These are phyloP conservation scores for Echeneis naucrates DNA, from an alignment of 2,797 vertebrate genomes.

Conservation along the genomic window DNA sequence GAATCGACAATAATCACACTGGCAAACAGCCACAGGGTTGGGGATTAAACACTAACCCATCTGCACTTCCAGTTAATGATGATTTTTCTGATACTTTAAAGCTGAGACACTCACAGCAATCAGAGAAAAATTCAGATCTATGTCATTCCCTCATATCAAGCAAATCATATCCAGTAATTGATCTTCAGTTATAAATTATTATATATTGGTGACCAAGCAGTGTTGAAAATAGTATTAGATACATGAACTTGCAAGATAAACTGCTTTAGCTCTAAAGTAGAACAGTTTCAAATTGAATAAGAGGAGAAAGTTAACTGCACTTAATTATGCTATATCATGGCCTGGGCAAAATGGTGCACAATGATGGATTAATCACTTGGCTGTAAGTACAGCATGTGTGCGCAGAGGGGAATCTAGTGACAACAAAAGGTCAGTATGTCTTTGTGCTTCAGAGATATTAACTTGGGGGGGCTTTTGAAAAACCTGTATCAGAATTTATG, in stretches of 20 bases:
- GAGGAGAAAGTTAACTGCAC: not conserved
- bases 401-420: not conserved
- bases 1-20: conserved; percentile 39
- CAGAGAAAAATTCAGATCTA: no score
- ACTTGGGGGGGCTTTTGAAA: not conserved
- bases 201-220: not conserved
- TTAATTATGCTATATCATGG: conserved; percentile 34
- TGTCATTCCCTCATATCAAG: not conserved
- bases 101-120: not conserved
- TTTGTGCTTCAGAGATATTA: not conserved
- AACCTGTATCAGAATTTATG: not conserved
- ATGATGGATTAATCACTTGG: conserved; percentile 42
- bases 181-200: no score
- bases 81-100: not conserved
- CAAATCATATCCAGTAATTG: not conserved
- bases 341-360: conserved; percentile 32
- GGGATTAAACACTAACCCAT: not conserved
- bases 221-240: no score
- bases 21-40: conserved; percentile 21
- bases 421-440: not conserved
- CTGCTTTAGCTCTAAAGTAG: conserved; percentile 10
- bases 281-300: conserved; percentile 25
- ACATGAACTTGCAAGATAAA: not conserved
- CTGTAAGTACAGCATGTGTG: conserved; percentile 1
- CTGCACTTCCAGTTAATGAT: not conserved